These are phyloP conservation scores for Alces alces DNA, from an alignment of 2,113 vertebrate genomes.

Conservation along the genomic window DNA sequence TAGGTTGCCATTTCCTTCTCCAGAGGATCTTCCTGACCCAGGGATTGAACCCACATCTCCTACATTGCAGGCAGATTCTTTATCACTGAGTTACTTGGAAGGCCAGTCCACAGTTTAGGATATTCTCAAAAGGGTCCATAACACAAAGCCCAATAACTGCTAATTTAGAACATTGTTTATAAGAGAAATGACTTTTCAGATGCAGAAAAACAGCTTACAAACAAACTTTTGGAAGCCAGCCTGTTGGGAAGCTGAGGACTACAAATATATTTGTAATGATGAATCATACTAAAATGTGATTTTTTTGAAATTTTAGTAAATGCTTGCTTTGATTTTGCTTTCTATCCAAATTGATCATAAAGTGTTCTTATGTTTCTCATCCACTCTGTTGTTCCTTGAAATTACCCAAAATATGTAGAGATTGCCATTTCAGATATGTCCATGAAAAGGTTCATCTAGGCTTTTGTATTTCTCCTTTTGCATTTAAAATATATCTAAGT, in stretches of 20 bases:
- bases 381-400: neutral
- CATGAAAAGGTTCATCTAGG: neutral
- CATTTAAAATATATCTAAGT: neutral
- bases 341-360: neutral
- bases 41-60: neutral
- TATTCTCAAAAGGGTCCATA: neutral
- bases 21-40: neutral
- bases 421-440: neutral
- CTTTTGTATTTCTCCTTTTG: neutral
- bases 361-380: neutral
- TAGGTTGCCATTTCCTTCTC: neutral
- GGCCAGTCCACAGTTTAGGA: neutral
- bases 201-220: conserved; percentile 45
- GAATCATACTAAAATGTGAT: conserved; percentile 1
- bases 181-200: conserved; percentile 39
- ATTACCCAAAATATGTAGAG: neutral
- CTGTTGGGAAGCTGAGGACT: conserved; percentile 19
- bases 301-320: conserved; percentile 10
- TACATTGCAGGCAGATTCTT: neutral
- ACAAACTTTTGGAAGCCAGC: conserved; percentile 44
- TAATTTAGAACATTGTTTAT: conserved; percentile 61
- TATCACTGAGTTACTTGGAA: neutral
- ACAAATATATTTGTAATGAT: conserved; percentile 33
- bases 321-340: neutral
- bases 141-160: conserved; percentile 11